Evolutionary conservation across 2,797 vertebrate species (phyloP).

Genomic region (Esox lucius): DNA sequence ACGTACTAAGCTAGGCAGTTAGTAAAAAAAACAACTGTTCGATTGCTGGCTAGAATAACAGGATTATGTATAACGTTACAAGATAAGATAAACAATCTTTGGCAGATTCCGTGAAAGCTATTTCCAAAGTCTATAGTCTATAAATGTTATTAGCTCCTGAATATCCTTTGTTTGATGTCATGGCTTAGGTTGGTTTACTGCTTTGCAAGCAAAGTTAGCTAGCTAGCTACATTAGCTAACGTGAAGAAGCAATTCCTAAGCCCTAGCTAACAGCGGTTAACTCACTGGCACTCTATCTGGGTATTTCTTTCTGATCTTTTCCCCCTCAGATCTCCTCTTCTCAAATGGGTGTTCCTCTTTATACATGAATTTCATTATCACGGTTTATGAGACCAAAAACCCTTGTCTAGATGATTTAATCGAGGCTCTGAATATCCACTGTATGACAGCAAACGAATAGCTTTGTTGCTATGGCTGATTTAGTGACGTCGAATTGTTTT

Average conservation of each 20-base stretch:
- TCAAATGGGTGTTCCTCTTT: slow-evolving; percentile 89
- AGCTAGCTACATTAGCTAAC: not conserved
- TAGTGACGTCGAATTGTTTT: slow-evolving; percentile 3
- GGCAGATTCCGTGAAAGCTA: not conserved
- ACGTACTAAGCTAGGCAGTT: not conserved
- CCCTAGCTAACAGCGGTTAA: slow-evolving; percentile 20
- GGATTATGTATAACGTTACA: not conserved
- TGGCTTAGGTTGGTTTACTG: not conserved
- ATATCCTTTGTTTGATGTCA: not conserved
- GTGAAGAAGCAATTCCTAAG: not conserved
- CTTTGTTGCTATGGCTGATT: not conserved
- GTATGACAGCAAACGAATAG: not conserved
- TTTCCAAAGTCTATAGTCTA: not conserved
- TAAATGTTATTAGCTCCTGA: not conserved
- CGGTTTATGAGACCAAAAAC: not conserved
- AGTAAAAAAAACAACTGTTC: not conserved
- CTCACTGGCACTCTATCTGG: slow-evolving; percentile 87
- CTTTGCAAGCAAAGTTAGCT: not conserved
- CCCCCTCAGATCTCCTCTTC: slow-evolving; percentile 87
- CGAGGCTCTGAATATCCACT: not conserved
- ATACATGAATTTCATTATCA: slow-evolving; percentile 85
- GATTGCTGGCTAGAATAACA: not conserved
- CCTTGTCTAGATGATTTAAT: not conserved
- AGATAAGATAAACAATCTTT: not conserved
- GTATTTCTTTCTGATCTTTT: slow-evolving; percentile 89